Percentiles rank a stretch among this genome's conserved stretches.
Evolutionary conservation across 2,113 vertebrate genomes (phyloP).

Genomic region (Pelodiscus sinensis): DNA sequence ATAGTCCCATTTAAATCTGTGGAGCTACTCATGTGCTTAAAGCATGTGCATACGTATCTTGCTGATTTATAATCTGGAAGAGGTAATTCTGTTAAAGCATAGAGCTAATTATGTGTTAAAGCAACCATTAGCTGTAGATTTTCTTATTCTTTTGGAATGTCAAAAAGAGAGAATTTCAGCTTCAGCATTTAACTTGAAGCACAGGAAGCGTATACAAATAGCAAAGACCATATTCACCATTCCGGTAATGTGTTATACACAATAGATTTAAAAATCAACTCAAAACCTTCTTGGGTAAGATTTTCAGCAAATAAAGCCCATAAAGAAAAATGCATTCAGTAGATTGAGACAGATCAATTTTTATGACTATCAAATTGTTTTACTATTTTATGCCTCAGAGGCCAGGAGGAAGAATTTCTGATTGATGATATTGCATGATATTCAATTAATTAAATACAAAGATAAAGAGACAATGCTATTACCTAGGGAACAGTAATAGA

Average conservation of each 20-base stretch:
- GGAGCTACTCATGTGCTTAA: neutral
- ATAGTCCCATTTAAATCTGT: neutral
- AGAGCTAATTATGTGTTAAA: neutral
- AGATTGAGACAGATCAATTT: conserved; percentile 56
- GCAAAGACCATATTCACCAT: conserved; percentile 6
- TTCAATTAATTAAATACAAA: conserved; percentile 56
- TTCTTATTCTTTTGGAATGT: conserved; percentile 26
- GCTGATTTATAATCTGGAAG: neutral
- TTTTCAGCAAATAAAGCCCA: conserved; percentile 28
- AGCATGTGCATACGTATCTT: neutral
- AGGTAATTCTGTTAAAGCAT: neutral
- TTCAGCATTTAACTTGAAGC: conserved; percentile 14
- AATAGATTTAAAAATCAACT: conserved; percentile 9
- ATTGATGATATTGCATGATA: conserved; percentile 49
- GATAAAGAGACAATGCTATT: conserved; percentile 38
- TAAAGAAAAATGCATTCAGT: conserved; percentile 19
- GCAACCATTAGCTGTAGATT: neutral
- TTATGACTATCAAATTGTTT: conserved; percentile 47
- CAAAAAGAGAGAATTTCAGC: neutral
- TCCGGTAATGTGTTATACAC: neutral
- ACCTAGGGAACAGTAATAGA: conserved; percentile 21
- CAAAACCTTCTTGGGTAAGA: neutral
- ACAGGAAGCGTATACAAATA: conserved; percentile 14
- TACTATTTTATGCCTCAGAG: conserved; percentile 41
- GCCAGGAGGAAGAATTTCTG: conserved; percentile 29